Conservation (phyloP, 2,888 invertebrate genomes). For the Limenitis arthemis region DNA sequence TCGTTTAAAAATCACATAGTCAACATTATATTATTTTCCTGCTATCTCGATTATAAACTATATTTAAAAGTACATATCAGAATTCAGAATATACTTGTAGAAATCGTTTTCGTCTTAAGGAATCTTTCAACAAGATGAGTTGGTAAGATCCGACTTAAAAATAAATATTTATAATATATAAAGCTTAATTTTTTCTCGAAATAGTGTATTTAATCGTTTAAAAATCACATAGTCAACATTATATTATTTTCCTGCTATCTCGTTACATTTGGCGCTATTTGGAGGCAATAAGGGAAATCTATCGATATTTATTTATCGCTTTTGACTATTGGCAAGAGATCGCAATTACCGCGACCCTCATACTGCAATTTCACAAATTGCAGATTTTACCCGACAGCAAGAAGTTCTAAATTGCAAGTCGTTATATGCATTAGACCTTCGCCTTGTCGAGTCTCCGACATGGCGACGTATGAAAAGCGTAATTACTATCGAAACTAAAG, state of each 20-base stretch:
- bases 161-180: too few relatives aligned
- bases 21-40: too few relatives aligned
- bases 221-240: background rate
- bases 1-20: too few relatives aligned
- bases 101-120: constrained; percentile 1
- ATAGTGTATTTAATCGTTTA: background rate
- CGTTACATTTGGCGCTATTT: constrained; percentile 9
- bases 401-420: constrained; percentile 56
- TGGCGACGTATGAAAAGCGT: constrained; percentile 23
- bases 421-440: constrained; percentile 50
- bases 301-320: constrained; percentile 58
- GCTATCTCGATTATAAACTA: too few relatives aligned
- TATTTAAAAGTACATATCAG: constrained; percentile 10
- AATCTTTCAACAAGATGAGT: constrained; percentile 5
- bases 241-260: constrained; percentile 3
- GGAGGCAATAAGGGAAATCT: constrained; percentile 36
- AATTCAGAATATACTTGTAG: constrained; percentile 4
- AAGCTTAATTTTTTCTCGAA: background rate
- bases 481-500: background rate
- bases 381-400: constrained; percentile 58
- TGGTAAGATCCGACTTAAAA: too few relatives aligned
- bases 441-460: constrained; percentile 31
- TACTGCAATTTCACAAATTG: constrained; percentile 65
- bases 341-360: constrained; percentile 54
- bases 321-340: constrained; percentile 47